Conservation (phyloP, 2,113 vertebrate species). For the Regulus satrapa region DNA sequence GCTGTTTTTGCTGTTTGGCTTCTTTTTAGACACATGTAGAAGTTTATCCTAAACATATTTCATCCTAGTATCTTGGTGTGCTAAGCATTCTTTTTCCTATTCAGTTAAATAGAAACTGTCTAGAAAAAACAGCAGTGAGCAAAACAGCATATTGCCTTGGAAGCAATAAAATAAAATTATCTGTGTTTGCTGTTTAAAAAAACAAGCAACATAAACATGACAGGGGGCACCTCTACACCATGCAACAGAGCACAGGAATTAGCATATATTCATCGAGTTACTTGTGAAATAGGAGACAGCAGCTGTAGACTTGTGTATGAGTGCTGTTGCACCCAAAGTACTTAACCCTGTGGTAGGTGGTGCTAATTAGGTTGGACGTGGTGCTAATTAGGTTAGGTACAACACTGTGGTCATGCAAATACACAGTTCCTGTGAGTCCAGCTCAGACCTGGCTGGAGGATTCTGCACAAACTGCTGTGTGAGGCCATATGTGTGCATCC, state of each 20-base stretch:
- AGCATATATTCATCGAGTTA: neutral
- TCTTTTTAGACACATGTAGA: neutral
- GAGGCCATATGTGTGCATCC: neutral
- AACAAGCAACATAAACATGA: neutral
- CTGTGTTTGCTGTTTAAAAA: neutral
- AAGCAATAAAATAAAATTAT: neutral
- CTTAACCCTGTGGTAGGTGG: constrained; percentile 43
- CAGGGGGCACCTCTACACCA: neutral
- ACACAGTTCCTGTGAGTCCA: neutral
- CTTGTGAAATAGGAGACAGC: neutral
- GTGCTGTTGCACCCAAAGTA: neutral
- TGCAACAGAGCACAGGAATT: neutral
- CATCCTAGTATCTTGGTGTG: neutral
- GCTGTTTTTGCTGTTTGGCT: neutral
- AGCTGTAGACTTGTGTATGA: neutral
- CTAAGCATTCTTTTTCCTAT: neutral
- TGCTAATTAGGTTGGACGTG: constrained; percentile 28
- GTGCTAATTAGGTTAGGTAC: constrained; percentile 28
- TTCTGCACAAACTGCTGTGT: neutral
- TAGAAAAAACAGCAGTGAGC: neutral
- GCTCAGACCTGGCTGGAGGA: neutral
- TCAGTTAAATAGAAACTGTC: neutral
- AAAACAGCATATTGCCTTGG: neutral
- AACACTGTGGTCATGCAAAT: neutral
- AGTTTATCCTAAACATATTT: neutral